Base-by-base conservation (phyloP, 2,113 vertebrate species). In the Pelmatolapia mariae region DNA sequence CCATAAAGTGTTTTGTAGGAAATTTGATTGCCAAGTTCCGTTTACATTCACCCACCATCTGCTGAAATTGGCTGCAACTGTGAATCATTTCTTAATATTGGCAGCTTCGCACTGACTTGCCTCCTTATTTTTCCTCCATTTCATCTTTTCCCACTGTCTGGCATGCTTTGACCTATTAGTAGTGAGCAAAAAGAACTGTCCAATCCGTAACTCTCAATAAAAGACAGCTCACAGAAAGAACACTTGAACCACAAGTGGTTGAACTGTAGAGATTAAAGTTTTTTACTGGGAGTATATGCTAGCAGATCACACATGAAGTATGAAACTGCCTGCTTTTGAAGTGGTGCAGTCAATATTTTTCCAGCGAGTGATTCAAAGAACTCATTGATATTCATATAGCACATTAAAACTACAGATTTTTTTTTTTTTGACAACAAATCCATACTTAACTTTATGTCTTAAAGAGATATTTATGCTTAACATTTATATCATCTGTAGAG, bases 31-130 rank as follows among this genome's bases (percentile, higher is more conserved):
- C 92, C 84, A 78, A 38, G 82, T 83, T 90, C 89, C 91, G 83
- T 93, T 92, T 80, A 85, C 91, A 91, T 94, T 95, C 93, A 85
- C 87, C 85, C 88, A 15, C 93, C 94, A 94, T 95, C 95, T 96
- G 94, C 93, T 88, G 91, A 53, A 66, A 90, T 94, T 95, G 95
- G 93, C 93, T 38, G 56, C 56, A 11, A 84, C 80, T 71, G 57
- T 38, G 84, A 92, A 92, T 94, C 88, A 84, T 84, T 95, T 95
- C 91, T 91, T 90, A 87, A 91, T 68, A 87, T 88, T 88, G 91
- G 85, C 91, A 89, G 86, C 78, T 83, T 88, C 54, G 66, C 73
- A 43, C 80, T 63, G 85, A 89, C 81, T 90, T 31, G 43, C 85
- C 79, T 83, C 18, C 47, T 80, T 26, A 15, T 81, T 63, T 66